phyloP scores from a whole-genome alignment of 2,113 vertebrate species.

The Junco hyemalis region DNA sequence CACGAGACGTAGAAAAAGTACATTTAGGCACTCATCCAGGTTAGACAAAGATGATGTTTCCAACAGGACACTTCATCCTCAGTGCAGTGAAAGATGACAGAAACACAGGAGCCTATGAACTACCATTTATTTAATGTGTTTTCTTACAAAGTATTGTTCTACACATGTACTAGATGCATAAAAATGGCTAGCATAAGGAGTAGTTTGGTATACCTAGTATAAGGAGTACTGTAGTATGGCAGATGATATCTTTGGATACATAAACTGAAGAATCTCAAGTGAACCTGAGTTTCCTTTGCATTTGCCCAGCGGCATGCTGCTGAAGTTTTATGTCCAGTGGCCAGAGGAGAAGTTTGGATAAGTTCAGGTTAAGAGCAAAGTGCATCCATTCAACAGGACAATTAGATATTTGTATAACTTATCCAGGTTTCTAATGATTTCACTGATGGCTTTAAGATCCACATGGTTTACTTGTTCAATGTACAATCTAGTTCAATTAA shows the following conservation, averaged over 20 bases:
- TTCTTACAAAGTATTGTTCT: not conserved
- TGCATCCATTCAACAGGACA: not conserved
- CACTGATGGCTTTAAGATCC: not conserved
- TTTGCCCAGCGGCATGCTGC: not conserved
- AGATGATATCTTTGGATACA: not conserved
- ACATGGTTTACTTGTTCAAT: not conserved
- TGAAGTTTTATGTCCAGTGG: not conserved
- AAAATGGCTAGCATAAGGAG: not conserved
- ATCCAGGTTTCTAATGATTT: not conserved
- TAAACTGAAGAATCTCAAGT: not conserved
- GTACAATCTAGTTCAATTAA: not conserved
- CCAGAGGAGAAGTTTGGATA: accelerated
- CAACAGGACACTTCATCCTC: not conserved
- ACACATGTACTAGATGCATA: not conserved
- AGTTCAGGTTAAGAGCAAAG: not conserved
- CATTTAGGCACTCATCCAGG: not conserved
- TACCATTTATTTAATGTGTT: not conserved
- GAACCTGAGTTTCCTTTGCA: not conserved
- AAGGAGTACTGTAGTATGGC: not conserved
- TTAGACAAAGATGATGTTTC: not conserved
- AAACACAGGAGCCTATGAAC: not conserved
- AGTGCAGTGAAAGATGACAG: not conserved
- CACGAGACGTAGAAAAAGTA: not conserved
- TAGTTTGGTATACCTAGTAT: not conserved
- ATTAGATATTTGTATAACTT: not conserved